These are phyloP conservation scores for Laspeyria flexula DNA, from an alignment of 2,888 invertebrate species.

Conservation along the genomic window DNA sequence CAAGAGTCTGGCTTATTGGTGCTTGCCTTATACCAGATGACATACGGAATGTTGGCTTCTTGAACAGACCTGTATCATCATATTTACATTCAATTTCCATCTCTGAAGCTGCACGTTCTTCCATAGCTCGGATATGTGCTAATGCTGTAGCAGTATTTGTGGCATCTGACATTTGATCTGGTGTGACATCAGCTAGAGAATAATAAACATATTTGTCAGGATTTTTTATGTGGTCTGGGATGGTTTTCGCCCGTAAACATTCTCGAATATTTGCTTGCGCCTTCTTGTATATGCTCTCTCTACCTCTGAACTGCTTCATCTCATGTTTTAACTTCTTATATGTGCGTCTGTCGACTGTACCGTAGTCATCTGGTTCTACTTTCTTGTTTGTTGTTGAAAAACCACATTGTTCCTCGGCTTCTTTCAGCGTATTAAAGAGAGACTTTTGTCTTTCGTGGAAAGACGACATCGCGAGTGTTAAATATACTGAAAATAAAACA, in stretches of 20 bases:
- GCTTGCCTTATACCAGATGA: conserved; percentile 66
- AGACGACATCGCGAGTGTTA: conserved; percentile 67
- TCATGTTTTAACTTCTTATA: conserved; percentile 77
- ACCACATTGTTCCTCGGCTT: conserved; percentile 86
- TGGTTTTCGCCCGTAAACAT: conserved; percentile 79
- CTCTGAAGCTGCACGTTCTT: conserved; percentile 74
- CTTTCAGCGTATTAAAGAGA: conserved; percentile 89
- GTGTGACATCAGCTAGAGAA: conserved; percentile 90
- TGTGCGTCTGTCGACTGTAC: conserved; percentile 64
- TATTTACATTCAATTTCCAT: conserved; percentile 58
- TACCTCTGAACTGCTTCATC: conserved; percentile 88
- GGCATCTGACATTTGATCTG: conserved; percentile 91
- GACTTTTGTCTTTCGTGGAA: conserved; percentile 88
- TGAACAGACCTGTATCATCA: conserved; percentile 61
- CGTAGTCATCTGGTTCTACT: conserved; percentile 59
- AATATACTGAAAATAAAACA: conserved; percentile 13
- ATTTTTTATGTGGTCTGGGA: conserved; percentile 87
- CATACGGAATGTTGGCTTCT: conserved; percentile 73
- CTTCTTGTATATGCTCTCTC: conserved; percentile 93
- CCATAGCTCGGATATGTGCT: conserved; percentile 90
- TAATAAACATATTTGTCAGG: conserved; percentile 95
- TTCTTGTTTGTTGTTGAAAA: conserved; percentile 70
- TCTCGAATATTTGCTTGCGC: conserved; percentile 88
- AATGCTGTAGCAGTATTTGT: conserved; percentile 92
- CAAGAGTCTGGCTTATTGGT: conserved; percentile 39